Evolutionary conservation across 1,140 invertebrate genomes (phyloP), one percentile per base, ranked within the genome.

Genomic region (Atopsyche davidsoni): DNA sequence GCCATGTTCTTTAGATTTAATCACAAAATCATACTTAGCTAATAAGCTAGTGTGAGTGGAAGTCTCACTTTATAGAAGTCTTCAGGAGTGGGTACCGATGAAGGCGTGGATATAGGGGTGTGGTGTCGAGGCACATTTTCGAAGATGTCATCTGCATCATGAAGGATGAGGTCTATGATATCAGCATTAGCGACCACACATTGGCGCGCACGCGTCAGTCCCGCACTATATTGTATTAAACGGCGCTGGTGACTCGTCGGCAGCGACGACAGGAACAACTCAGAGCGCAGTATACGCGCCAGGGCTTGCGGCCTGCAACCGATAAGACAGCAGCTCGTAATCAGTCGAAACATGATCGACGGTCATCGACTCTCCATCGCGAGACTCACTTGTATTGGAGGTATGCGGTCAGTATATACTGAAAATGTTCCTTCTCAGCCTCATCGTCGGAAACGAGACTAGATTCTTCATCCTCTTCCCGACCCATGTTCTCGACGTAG

Each of bases 121-220:
- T 25, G 13, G 16, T 46, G 23, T 40, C 34, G 44, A 3, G 56
- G 56, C 4, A 58, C 77, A 69, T 90, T 90, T 65, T 88, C 86
- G 75, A 94, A 94, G 72, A 94, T 86, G 38, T 79, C 79, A 18
- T 83, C 80, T 1, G 86, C 86, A 72, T 92, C 86, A 60, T 83
- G 78, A 21, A 92, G 79, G 40, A 96, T 90, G 17, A 87, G 68
- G 46, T 86, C 82, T 7, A 96, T 89, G 16, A 96, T 80, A 36
- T 81, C 74, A 59, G 87, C 82, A 69, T 96, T 97, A 43, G 84
- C 80, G 35, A 91, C 87, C 18, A 96, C 81, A 62, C 89, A 92
- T 31, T 75, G 72, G 62, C 82, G 81, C 6, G 95, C 77, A 34
- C 79, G 77, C 24, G 80, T 71, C 39, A 96, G 68, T 66, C 93